Evolutionary conservation across 2,113 vertebrate genomes (phyloP).

Genomic region (Gopherus evgoodei): DNA sequence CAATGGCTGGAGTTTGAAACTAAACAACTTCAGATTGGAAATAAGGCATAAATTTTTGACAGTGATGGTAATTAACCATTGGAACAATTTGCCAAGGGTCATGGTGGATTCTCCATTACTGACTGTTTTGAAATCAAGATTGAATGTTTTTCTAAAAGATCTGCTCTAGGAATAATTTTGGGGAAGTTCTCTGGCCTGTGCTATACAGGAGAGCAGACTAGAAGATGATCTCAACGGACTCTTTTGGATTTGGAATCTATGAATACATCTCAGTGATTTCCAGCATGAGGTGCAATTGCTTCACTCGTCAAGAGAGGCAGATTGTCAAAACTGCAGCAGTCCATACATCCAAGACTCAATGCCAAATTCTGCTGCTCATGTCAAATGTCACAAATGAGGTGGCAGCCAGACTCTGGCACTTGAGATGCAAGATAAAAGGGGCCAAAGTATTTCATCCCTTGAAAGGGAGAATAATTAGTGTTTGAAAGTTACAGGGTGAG

Average conservation of each 20-base stretch:
- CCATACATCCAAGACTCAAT: not conserved
- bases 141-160: not conserved
- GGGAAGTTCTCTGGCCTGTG: not conserved
- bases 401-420: not conserved
- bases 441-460: not conserved
- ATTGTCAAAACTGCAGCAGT: not conserved
- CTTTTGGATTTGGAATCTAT: not conserved
- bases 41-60: not conserved
- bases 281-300: not conserved
- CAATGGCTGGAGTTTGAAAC: not conserved
- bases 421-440: not conserved
- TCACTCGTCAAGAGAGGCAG: not conserved
- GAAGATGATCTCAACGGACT: not conserved
- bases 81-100: not conserved
- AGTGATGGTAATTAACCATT: not conserved
- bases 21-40: not conserved
- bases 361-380: not conserved
- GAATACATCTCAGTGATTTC: not conserved
- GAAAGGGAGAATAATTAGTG: conserved; percentile 31
- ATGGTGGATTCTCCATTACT: not conserved
- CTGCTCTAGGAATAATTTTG: not conserved
- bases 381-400: not conserved
- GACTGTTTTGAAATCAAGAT: not conserved
- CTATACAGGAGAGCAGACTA: not conserved
- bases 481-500: not conserved